Base-by-base conservation (phyloP, 2,113 vertebrate genomes). In the Perognathus longimembris region DNA sequence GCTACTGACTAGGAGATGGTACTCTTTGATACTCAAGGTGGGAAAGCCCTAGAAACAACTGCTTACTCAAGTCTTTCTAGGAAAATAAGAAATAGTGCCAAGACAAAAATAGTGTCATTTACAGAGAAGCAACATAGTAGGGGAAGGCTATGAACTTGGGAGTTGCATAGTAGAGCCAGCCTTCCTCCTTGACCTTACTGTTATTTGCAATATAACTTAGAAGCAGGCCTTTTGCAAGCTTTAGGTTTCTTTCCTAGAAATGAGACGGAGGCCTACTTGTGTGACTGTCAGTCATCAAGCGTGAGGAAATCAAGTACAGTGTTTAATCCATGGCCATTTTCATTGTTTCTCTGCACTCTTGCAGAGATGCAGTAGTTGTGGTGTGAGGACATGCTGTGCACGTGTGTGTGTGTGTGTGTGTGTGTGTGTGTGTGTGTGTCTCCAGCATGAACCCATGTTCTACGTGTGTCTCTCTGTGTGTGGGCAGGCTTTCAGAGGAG, bases 1-100 rank as follows among this genome's bases (percentile, higher is more conserved):
- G 40, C 24, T 54, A 15, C 50, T 88, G 8, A 1, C 79, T 18
- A n/a, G 42, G 28, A 80, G 69, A 73, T 66, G 50, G 50, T 24
- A 28, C 36, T 71, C 69, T 67, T 70, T 36, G 6, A 4, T 45
- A 63, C 20, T 63, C 77, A 61, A 76, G 40, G 36, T 38, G 17
- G 36, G 75, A 77, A 73, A 77, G 17, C 1, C 22, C 75, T 82
- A 42, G 59, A 63, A 76, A 79, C 74, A 85, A 50, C 71, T 75
- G 20, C 24, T 75, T 75, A 14, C 24, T 34, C 63, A 54, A 78
- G 38, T 77, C 74, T 93, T 50, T 88, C 77, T 78, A 63, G 67
- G 83, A 91, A 92, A 92, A 38, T 24, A 63, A 38, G 42, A 88
- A 83, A 83, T n/a, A 36, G 54, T 34, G 28, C 66, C 42, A 88